phyloP scores from a whole-genome alignment of 2,113 vertebrate genomes.

The Peromyscus maniculatus region DNA sequence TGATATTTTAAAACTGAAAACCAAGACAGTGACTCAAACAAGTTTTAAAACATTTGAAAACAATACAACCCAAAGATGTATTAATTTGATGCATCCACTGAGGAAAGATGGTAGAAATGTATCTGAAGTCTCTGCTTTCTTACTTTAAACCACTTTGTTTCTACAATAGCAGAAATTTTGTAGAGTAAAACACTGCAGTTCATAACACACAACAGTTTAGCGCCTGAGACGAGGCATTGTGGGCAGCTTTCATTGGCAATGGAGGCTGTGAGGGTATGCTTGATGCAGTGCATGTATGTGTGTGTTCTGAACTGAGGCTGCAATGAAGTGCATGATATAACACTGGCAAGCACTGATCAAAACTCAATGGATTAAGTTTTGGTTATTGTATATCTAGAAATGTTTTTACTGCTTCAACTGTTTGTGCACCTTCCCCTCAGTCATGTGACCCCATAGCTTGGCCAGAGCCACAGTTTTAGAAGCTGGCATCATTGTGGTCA shows the following conservation, averaged over 20 bases:
- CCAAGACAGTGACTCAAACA: not conserved
- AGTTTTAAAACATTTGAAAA: not conserved
- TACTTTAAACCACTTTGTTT: not conserved
- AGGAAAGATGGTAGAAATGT: too few relatives aligned
- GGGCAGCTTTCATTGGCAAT: not conserved
- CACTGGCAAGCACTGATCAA: not conserved
- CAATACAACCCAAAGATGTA: not conserved
- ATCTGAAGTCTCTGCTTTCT: not conserved
- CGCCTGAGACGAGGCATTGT: not conserved
- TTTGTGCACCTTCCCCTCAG: not conserved
- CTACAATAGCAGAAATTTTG: not conserved
- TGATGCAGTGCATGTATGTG: not conserved
- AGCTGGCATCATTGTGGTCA: not conserved
- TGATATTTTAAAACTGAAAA: not conserved
- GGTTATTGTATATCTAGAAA: not conserved
- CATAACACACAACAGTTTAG: not conserved
- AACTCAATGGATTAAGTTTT: not conserved
- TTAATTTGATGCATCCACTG: not conserved
- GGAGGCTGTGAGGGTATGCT: not conserved
- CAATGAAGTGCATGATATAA: not conserved
- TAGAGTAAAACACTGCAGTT: not conserved
- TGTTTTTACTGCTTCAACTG: not conserved
- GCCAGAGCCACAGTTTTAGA: too few relatives aligned
- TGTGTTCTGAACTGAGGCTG: not conserved
- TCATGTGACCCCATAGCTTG: not conserved